Evolutionary conservation across 2,888 invertebrate genomes (phyloP).

Genomic region (Chloroclysta siterata): DNA sequence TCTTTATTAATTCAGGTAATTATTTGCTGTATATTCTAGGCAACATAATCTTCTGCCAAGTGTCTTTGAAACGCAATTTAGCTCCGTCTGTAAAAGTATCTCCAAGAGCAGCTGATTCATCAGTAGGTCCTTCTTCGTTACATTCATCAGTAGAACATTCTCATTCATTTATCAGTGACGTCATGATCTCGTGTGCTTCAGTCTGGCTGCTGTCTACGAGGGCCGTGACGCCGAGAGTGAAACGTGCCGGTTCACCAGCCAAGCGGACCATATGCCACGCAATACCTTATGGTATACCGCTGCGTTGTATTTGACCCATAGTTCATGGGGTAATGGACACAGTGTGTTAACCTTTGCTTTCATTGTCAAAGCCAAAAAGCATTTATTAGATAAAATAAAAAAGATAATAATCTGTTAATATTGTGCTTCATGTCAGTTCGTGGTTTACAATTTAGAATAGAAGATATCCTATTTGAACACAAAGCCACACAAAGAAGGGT

Average conservation of each 20-base stretch:
- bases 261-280: conserved; percentile 46
- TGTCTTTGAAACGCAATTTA: not conserved
- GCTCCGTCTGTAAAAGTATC: not conserved
- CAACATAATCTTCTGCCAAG: not conserved
- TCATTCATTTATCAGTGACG: conserved; percentile 23
- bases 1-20: not conserved
- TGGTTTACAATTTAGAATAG: no score
- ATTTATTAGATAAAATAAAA: not conserved
- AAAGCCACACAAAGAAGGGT: no score
- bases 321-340: conserved; percentile 8
- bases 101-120: not conserved
- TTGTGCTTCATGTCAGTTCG: not conserved
- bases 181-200: conserved; percentile 33
- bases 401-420: not conserved
- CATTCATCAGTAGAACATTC: not conserved
- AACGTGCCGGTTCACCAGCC: conserved; percentile 53
- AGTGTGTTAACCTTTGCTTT: not conserved
- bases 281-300: conserved; percentile 9
- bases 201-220: conserved; percentile 37
- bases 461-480: no score
- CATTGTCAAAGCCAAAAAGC: not conserved
- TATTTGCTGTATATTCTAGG: not conserved
- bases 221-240: conserved; percentile 56
- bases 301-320: conserved; percentile 2
- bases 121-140: not conserved